Base-by-base conservation (phyloP, 2,888 invertebrate species). In the Spodoptera exigua region DNA sequence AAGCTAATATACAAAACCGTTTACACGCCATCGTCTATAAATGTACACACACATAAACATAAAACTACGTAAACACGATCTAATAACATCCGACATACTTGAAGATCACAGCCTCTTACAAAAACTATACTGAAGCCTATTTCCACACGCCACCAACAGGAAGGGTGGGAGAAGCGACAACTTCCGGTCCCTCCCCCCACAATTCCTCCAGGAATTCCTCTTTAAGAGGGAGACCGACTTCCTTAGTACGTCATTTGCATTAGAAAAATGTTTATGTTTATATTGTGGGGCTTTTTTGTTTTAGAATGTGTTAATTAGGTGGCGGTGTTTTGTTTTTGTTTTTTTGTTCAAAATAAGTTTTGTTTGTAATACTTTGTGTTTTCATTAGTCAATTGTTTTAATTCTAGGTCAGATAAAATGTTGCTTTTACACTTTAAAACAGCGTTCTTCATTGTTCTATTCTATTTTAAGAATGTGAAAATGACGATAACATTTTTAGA, bases 41-140 rank as follows among this genome's bases (percentile, higher is more conserved):
- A n/a, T n/a, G n/a, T n/a, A n/a, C n/a, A n/a, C n/a, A 39, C 12
- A 37, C 9, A 34, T 2, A 43, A 54, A 34, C 12, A 17, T n/a
- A 27, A 32, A 13, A 44, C 18, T 21, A 36, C 39, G 1, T 35
- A 52, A 53, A 54, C 2, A 45, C 5, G 17, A 27, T 43, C 14
- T 9, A 16, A 21, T 59, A 36, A 44, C 37, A 17, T 52, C 36
- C 49, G 21, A 5, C 13, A 27, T 16, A 43, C 43, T 54, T 43
- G 49, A 56, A 59, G 71, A 70, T 70, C 61, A 54, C 72, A 61
- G 64, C 70, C 69, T 74, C 74, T 61, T 70, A 56, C 57, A 74
- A 70, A 74, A 74, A 69, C 66, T 60, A 49, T 63, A 70, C 47
- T 45, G 67, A 69, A 65, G 62, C 49, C 46, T 49, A 66, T 78